These are phyloP conservation scores for Thumatha senex DNA, from an alignment of 2,888 invertebrate species.

Conservation along the genomic window DNA sequence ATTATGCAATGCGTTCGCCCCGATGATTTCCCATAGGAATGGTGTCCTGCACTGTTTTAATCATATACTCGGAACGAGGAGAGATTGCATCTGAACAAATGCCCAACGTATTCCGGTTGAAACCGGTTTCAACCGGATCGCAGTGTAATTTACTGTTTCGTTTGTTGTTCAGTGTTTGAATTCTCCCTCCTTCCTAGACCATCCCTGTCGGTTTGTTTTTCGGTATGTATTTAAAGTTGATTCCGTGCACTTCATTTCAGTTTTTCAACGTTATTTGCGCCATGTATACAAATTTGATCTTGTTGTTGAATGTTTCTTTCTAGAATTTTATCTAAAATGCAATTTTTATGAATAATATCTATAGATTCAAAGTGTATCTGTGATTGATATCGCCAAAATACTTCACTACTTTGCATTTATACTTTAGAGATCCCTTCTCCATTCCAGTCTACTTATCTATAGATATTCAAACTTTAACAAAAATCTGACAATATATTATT, in stretches of 20 bases:
- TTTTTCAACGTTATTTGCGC: slow-evolving; percentile 32
- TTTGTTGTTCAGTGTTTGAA: slow-evolving; percentile 61
- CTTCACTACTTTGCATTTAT: too few species aligned
- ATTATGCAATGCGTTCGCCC: slow-evolving; percentile 78
- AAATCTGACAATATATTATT: too few species aligned
- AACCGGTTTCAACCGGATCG: slow-evolving; percentile 58
- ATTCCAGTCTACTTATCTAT: too few species aligned
- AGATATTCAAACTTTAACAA: too few species aligned
- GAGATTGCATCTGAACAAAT: slow-evolving; percentile 80
- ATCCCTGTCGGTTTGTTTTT: slow-evolving; percentile 58
- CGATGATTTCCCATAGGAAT: slow-evolving; percentile 79
- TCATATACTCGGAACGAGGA: slow-evolving; percentile 72
- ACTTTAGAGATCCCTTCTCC: too few species aligned
- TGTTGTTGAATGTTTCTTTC: slow-evolving; percentile 19
- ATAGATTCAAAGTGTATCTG: too few species aligned
- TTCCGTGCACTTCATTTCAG: slow-evolving; percentile 40
- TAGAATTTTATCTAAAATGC: background rate
- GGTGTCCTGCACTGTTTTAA: slow-evolving; percentile 78
- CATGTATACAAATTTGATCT: slow-evolving; percentile 29
- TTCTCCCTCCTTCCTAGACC: slow-evolving; percentile 12
- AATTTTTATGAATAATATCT: too few species aligned
- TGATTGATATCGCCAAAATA: too few species aligned
- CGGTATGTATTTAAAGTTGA: slow-evolving; percentile 51
- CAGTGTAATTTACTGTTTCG: slow-evolving; percentile 72
- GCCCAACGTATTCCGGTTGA: slow-evolving; percentile 52